Evolutionary conservation across 2,888 invertebrate genomes (phyloP).

Genomic region (Noctua pronuba): DNA sequence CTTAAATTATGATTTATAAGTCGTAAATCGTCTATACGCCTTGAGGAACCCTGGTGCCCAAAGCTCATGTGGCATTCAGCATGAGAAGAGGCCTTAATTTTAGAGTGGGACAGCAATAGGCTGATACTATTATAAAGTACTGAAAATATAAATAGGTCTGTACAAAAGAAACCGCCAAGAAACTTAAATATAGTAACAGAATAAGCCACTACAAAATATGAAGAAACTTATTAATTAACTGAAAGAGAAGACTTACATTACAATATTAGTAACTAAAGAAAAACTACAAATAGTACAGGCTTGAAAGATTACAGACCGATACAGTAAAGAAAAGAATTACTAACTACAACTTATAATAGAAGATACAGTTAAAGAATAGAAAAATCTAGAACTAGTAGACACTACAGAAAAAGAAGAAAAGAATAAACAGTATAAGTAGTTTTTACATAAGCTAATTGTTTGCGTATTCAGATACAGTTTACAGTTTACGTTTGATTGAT

Average conservation of each 20-base stretch:
- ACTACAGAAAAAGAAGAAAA: neutral
- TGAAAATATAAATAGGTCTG: conserved; percentile 17
- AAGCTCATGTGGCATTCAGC: neutral
- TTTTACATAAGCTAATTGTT: neutral
- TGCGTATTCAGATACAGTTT: conserved; percentile 23
- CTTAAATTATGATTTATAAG: neutral
- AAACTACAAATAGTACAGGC: conserved; percentile 6
- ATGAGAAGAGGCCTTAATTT: neutral
- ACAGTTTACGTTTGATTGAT: too few relatives aligned
- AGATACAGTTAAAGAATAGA: neutral
- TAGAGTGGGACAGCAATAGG: neutral
- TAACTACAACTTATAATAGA: conserved; percentile 1
- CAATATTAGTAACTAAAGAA: conserved; percentile 23
- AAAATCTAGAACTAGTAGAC: neutral
- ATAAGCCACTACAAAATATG: neutral
- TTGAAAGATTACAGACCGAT: neutral
- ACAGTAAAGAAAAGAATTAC: conserved; percentile 7
- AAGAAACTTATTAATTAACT: neutral
- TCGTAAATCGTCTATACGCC: neutral
- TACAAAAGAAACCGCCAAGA: neutral
- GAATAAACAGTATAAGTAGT: neutral
- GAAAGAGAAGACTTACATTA: conserved; percentile 1
- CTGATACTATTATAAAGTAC: neutral
- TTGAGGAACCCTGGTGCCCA: neutral
- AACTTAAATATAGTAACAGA: neutral